Evolutionary conservation across 1,140 invertebrate species (phyloP).

Genomic region (Diplogasteroides magnus): DNA sequence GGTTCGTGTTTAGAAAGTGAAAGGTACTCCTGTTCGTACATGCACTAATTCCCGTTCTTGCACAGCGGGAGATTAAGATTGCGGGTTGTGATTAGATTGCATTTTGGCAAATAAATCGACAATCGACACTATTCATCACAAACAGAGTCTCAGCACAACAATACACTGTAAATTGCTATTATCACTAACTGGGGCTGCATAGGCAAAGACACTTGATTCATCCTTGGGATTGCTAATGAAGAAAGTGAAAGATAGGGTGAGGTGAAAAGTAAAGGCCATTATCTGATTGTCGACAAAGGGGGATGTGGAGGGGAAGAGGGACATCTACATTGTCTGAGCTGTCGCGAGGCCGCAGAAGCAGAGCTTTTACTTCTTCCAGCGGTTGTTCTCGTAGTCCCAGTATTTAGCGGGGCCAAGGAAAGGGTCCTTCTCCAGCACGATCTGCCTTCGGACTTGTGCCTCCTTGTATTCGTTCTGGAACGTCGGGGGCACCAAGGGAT

Average conservation of each 20-base stretch:
- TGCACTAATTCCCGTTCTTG: no score
- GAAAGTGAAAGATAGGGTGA: slow-evolving; percentile 5
- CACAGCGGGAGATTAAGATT: no score
- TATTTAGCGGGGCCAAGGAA: slow-evolving; percentile 44
- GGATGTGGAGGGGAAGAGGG: slow-evolving; percentile 3
- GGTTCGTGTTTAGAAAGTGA: no score
- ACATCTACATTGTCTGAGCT: slow-evolving; percentile 13
- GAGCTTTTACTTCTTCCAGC: slow-evolving; percentile 50
- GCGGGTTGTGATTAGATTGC: no score
- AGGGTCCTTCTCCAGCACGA: slow-evolving; percentile 43
- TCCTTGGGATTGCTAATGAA: slow-evolving; percentile 10
- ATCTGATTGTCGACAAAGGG: slow-evolving; percentile 12
- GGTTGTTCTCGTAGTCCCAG: slow-evolving; percentile 53
- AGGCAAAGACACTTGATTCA: no score
- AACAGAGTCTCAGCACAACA: no score
- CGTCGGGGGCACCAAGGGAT: slow-evolving; percentile 45
- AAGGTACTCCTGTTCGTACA: no score
- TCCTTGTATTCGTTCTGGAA: slow-evolving; percentile 53
- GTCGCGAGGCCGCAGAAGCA: slow-evolving; percentile 1
- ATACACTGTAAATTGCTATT: no score
- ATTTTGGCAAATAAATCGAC: no score
- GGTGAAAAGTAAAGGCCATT: slow-evolving; percentile 7
- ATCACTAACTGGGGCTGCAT: no score
- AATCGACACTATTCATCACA: no score
- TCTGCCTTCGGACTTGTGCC: slow-evolving; percentile 36